A percentile compares a stretch with the other conserved stretches of the same genome.
Evolutionary conservation across 2,888 invertebrate genomes (phyloP).

Genomic region (Limnephilus marmoratus): DNA sequence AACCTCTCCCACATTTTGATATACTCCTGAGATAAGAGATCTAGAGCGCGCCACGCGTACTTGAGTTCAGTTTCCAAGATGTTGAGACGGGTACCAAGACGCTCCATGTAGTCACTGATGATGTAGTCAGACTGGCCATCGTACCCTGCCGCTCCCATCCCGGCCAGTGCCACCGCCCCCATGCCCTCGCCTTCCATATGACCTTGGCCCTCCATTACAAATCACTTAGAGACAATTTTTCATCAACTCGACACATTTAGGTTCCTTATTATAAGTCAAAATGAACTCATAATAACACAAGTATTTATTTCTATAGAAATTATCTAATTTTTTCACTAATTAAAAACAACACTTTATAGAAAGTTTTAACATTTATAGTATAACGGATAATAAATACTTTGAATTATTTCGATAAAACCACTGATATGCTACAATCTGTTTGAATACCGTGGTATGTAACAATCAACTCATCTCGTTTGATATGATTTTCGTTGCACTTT

Average conservation of each 20-base stretch:
- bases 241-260: conserved; percentile 7
- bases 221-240: background rate
- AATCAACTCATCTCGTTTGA: conserved; percentile 53
- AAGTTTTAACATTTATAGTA: conserved; percentile 28
- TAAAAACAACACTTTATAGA: conserved; percentile 24
- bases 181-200: conserved; percentile 78
- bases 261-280: conserved; percentile 8
- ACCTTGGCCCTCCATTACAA: conserved; percentile 45
- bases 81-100: conserved; percentile 90
- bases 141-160: conserved; percentile 78
- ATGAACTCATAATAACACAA: conserved; percentile 6
- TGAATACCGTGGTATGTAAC: background rate
- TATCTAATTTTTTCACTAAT: conserved; percentile 7
- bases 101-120: conserved; percentile 94
- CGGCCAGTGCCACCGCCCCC: conserved; percentile 70
- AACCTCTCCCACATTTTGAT: conserved; percentile 96
- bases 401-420: conserved; percentile 33
- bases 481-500: conserved; percentile 60
- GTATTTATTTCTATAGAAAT: background rate
- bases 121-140: conserved; percentile 80
- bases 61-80: conserved; percentile 93
- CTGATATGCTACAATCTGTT: conserved; percentile 49
- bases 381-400: conserved; percentile 41
- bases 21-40: conserved; percentile 93
- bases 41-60: conserved; percentile 94